Evolutionary conservation across 2,888 invertebrate species (phyloP).

Genomic region (Drosophila paucipuncta): DNA sequence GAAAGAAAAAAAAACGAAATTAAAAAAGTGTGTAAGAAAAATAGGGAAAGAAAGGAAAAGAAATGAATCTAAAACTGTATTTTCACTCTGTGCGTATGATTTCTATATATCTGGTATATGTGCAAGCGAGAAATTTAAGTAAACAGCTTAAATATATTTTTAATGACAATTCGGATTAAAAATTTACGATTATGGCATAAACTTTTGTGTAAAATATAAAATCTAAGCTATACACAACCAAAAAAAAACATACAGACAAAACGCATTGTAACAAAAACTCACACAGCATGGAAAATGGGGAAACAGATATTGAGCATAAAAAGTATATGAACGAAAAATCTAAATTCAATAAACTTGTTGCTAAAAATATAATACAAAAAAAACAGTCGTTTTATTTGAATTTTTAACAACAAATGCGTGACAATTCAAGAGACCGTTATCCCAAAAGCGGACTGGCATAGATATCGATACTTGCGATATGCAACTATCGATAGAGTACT

Average conservation of each 20-base stretch:
- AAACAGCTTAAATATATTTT: constrained; percentile 75
- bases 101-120: constrained; percentile 63
- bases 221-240: constrained; percentile 54
- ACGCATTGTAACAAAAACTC: constrained; percentile 80
- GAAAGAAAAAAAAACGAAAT: constrained; percentile 28
- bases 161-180: constrained; percentile 67
- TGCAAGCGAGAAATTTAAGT: constrained; percentile 68
- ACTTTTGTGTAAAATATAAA: constrained; percentile 76
- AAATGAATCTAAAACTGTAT: constrained; percentile 42
- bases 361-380: constrained; percentile 72
- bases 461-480: constrained; percentile 28
- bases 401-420: not conserved
- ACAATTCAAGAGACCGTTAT: not conserved
- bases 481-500: not conserved
- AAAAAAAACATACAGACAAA: constrained; percentile 53
- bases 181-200: constrained; percentile 76
- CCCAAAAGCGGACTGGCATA: not conserved
- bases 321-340: constrained; percentile 74
- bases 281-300: constrained; percentile 66
- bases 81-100: constrained; percentile 64
- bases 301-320: constrained; percentile 65
- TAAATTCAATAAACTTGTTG: constrained; percentile 84
- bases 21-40: constrained; percentile 21
- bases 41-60: constrained; percentile 17
- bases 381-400: constrained; percentile 28